phyloP scores from a whole-genome alignment of 1,140 invertebrate genomes.

The Nautilus pompilius region DNA sequence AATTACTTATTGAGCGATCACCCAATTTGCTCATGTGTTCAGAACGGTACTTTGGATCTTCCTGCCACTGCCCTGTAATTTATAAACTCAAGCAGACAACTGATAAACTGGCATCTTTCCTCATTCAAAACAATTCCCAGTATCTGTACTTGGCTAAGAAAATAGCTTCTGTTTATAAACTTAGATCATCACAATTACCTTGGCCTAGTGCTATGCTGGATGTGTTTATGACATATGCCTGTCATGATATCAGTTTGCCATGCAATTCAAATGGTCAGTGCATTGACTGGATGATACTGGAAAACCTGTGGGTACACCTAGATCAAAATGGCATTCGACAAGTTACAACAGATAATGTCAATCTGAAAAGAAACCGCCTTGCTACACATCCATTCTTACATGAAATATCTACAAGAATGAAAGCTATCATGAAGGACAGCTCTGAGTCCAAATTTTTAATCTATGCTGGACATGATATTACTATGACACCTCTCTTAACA shows the following conservation, averaged over 20 bases:
- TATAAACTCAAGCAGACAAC: slow-evolving; percentile 20
- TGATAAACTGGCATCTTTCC: slow-evolving; percentile 20
- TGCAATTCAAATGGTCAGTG: slow-evolving; percentile 56
- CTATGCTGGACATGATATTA: slow-evolving; percentile 89
- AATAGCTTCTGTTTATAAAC: slow-evolving; percentile 18
- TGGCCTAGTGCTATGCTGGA: slow-evolving; percentile 66
- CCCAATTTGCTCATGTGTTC: slow-evolving; percentile 34
- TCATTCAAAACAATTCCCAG: slow-evolving; percentile 14
- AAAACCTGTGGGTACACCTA: slow-evolving; percentile 42
- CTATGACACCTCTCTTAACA: slow-evolving; percentile 75
- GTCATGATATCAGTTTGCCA: slow-evolving; percentile 75
- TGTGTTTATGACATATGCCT: slow-evolving; percentile 76
- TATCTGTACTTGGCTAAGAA: slow-evolving; percentile 7
- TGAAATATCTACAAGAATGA: slow-evolving; percentile 64
- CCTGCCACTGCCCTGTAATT: slow-evolving; percentile 66
- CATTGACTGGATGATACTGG: slow-evolving; percentile 27
- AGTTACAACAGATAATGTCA: slow-evolving; percentile 16
- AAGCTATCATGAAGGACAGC: slow-evolving; percentile 72
- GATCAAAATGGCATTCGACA: slow-evolving; percentile 34
- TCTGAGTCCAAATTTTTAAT: slow-evolving; percentile 74
- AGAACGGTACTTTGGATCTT: slow-evolving; percentile 56
- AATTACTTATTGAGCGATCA: slow-evolving; percentile 56
- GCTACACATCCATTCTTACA: slow-evolving; percentile 51
- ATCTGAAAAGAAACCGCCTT: slow-evolving; percentile 30
- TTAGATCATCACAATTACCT: slow-evolving; percentile 10